Conservation (phyloP, 2,113 vertebrate genomes). For the Polypterus senegalus region DNA sequence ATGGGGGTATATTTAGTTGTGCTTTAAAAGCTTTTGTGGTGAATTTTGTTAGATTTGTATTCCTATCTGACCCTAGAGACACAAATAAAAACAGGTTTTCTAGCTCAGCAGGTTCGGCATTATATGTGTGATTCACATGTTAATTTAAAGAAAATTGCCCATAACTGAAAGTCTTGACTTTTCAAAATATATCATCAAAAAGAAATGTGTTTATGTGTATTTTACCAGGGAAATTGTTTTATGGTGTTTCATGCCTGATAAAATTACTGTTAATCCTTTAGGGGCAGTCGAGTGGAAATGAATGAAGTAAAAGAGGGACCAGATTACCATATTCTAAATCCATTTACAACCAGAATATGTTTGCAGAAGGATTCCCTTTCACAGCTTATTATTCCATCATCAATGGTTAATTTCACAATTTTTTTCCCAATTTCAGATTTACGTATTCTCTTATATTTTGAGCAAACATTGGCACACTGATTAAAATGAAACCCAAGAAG, state of each 20-base stretch:
- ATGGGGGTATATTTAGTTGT: conserved; percentile 4
- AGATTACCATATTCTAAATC: conserved; percentile 72
- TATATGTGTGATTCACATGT: too few relatives aligned
- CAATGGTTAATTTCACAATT: conserved; percentile 55
- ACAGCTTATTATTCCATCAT: conserved; percentile 59
- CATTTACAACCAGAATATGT: conserved; percentile 60
- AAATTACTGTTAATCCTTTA: conserved; percentile 81
- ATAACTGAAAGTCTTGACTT: too few relatives aligned
- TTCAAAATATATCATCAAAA: neutral
- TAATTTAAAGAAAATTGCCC: too few relatives aligned
- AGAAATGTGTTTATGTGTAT: conserved; percentile 16
- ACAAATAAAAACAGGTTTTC: too few relatives aligned
- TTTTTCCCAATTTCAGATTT: conserved; percentile 44
- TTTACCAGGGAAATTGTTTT: conserved; percentile 54
- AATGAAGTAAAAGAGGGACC: conserved; percentile 76
- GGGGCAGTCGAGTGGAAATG: conserved; percentile 79
- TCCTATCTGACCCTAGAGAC: too few relatives aligned
- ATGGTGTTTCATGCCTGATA: conserved; percentile 71
- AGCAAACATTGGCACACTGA: conserved; percentile 41
- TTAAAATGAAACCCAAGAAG: conserved; percentile 33
- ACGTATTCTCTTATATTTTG: conserved; percentile 37
- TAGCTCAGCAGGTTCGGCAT: too few relatives aligned
- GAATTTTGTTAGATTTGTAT: too few relatives aligned
- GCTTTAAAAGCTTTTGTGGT: neutral
- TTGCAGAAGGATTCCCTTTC: conserved; percentile 58